phyloP scores from a whole-genome alignment of 2,797 vertebrate genomes.

The Tokudaia muenninki region DNA sequence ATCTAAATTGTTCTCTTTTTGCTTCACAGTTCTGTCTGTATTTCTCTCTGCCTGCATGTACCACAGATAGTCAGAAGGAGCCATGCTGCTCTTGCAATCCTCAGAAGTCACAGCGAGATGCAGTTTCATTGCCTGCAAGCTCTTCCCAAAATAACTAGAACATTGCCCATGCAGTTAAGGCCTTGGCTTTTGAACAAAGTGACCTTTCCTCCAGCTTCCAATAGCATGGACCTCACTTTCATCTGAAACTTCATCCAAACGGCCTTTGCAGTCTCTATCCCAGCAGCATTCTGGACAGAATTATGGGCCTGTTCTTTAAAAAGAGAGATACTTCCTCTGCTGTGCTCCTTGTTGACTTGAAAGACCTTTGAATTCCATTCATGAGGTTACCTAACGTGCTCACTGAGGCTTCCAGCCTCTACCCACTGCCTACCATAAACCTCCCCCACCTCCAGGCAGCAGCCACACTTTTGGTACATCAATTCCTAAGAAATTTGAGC shows the following conservation, averaged over 20 bases:
- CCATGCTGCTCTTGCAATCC: background rate
- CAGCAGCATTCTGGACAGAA: background rate
- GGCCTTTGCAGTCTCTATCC: background rate
- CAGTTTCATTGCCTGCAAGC: background rate
- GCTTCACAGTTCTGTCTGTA: background rate
- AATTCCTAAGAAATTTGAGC: background rate
- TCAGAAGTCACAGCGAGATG: background rate
- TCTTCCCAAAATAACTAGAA: background rate
- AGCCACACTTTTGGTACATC: background rate
- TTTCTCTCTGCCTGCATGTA: background rate
- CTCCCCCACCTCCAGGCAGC: background rate
- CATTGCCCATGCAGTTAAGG: too few relatives aligned
- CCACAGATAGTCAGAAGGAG: background rate
- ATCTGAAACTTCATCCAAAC: background rate
- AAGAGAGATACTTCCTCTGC: background rate
- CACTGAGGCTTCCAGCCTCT: background rate
- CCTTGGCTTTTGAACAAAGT: background rate
- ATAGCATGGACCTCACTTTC: background rate
- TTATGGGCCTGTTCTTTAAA: background rate
- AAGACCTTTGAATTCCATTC: background rate
- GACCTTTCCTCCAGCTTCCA: background rate
- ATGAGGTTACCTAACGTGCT: background rate
- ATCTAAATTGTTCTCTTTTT: background rate
- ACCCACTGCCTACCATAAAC: background rate
- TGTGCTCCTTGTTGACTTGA: background rate